These are phyloP conservation scores for Limenitis camilla DNA, from an alignment of 2,888 invertebrate species.

Conservation along the genomic window DNA sequence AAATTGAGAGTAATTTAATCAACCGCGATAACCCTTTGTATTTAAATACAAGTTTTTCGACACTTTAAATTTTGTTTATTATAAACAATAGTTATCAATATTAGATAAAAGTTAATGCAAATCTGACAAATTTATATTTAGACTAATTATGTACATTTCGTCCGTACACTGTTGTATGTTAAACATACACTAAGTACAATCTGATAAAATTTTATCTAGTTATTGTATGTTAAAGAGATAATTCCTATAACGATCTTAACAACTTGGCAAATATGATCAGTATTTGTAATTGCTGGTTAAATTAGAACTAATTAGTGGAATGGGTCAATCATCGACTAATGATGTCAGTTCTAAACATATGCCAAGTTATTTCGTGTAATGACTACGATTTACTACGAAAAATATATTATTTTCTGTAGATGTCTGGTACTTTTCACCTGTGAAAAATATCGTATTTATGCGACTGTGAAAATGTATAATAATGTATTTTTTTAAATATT, in stretches of 20 bases:
- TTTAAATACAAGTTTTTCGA: neutral
- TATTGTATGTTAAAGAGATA: neutral
- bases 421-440: too few relatives aligned
- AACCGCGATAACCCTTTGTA: neutral
- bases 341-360: constrained; percentile 12
- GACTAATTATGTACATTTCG: too few relatives aligned
- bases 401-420: too few relatives aligned
- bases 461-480: too few relatives aligned
- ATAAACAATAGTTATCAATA: neutral
- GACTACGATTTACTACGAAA: too few relatives aligned
- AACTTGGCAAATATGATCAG: neutral
- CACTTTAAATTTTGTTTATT: neutral
- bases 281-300: constrained; percentile 10
- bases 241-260: neutral
- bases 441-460: too few relatives aligned
- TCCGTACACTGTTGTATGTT: too few relatives aligned
- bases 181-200: neutral
- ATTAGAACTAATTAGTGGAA: constrained; percentile 18
- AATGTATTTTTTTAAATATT: too few relatives aligned
- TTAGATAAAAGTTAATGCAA: too few relatives aligned
- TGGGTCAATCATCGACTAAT: constrained; percentile 18
- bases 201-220: neutral
- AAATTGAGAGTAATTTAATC: neutral
- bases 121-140: too few relatives aligned
- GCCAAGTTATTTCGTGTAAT: too few relatives aligned